Percentiles rank a stretch among this genome's conserved stretches.
phyloP scores from a whole-genome alignment of 1,140 invertebrate genomes.

The Philotrypesis tridentata region DNA sequence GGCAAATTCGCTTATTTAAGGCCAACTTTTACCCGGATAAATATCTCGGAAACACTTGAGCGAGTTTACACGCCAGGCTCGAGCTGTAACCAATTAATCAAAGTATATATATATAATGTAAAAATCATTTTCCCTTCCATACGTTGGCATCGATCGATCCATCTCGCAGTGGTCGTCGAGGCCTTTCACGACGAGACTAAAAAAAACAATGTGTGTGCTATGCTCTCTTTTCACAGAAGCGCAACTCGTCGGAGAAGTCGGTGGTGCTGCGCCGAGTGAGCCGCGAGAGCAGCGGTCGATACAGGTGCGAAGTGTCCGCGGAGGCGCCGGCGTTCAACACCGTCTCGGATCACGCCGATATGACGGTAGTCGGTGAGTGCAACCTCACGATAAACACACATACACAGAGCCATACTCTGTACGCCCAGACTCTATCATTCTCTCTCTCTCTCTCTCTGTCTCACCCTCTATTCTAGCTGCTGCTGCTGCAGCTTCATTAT shows the following conservation, averaged over 20 bases:
- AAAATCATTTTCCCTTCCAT: too few species aligned
- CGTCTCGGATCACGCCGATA: constrained; percentile 71
- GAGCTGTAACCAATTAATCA: too few species aligned
- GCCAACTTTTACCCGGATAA: too few species aligned
- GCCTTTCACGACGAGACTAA: background rate
- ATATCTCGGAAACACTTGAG: too few species aligned
- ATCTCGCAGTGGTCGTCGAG: too few species aligned
- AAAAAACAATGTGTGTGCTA: background rate
- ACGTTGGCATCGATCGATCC: too few species aligned
- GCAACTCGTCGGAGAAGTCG: constrained; percentile 57
- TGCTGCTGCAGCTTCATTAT: constrained; percentile 36
- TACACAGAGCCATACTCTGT: constrained; percentile 1
- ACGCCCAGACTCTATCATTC: background rate
- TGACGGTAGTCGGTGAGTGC: constrained; percentile 72
- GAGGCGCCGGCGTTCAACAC: constrained; percentile 74
- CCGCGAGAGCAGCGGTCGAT: constrained; percentile 69
- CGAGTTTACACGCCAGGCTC: too few species aligned
- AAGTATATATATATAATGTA: too few species aligned
- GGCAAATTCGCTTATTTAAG: too few species aligned
- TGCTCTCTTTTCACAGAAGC: constrained; percentile 27
- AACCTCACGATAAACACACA: background rate
- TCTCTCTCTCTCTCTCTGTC: background rate
- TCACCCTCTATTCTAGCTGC: background rate
- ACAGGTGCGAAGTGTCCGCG: constrained; percentile 75
- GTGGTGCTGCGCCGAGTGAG: constrained; percentile 70